phyloP scores from a whole-genome alignment of 2,797 vertebrate genomes.

The Sarcophilus harrisii region DNA sequence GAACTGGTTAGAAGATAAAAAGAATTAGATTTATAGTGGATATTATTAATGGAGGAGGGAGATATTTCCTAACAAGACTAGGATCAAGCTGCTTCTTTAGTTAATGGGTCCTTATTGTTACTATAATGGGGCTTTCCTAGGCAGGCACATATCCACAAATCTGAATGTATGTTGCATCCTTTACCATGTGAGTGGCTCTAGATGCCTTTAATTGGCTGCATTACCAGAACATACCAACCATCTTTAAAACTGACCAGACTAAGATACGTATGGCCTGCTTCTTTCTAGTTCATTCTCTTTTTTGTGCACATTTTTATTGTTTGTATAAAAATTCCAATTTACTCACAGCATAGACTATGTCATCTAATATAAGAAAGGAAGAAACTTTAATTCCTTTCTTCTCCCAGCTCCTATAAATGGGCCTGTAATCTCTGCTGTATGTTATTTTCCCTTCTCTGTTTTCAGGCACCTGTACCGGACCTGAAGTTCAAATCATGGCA shows the following conservation, averaged over 20 bases:
- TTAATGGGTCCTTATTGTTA: neutral
- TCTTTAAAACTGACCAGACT: neutral
- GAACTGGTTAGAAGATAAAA: too few species aligned
- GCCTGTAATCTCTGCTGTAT: neutral
- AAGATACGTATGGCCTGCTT: neutral
- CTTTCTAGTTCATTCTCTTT: neutral
- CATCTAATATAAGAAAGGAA: neutral
- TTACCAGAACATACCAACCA: neutral
- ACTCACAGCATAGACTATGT: neutral
- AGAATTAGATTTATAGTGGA: neutral
- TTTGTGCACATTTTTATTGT: neutral
- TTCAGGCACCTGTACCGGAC: neutral
- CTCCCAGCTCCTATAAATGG: neutral
- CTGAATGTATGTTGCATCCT: neutral
- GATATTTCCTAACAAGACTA: neutral
- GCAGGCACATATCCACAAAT: neutral
- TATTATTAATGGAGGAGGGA: too few species aligned
- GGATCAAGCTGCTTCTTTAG: neutral
- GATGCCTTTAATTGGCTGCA: neutral
- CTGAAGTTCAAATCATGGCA: neutral
- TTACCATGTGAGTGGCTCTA: neutral
- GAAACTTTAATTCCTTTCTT: neutral
- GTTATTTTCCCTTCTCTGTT: neutral
- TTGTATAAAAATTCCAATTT: neutral
- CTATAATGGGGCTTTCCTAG: neutral